Conservation (phyloP, 2,797 vertebrate species). For the Melopsittacus undulatus region DNA sequence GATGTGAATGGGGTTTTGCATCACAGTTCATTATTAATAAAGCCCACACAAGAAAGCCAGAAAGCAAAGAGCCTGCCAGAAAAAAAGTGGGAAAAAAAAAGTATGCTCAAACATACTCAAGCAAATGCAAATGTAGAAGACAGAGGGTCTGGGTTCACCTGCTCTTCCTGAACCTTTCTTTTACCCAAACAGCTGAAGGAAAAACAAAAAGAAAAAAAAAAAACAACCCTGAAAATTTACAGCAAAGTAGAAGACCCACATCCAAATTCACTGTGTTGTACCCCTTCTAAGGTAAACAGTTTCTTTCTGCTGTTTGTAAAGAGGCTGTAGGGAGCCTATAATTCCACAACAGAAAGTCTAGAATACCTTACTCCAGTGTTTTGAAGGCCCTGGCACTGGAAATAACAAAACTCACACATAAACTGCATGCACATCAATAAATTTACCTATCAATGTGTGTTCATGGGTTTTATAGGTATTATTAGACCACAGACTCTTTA, state of each 20-base stretch:
- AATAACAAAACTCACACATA: background rate
- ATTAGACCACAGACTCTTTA: background rate
- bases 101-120: background rate
- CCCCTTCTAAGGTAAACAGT: background rate
- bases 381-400: background rate
- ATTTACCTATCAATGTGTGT: background rate
- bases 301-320: background rate
- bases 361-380: background rate
- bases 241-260: background rate
- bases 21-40: background rate
- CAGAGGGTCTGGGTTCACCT: background rate
- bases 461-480: background rate
- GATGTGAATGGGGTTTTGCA: background rate
- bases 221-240: background rate
- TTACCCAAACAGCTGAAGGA: background rate
- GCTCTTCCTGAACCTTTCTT: background rate
- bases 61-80: background rate
- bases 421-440: accelerated
- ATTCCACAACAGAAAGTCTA: background rate
- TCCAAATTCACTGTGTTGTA: background rate
- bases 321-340: background rate
- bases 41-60: background rate
- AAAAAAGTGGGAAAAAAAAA: background rate
- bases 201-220: background rate
- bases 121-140: background rate